Conservation (phyloP, 2,797 vertebrate species). For the Epinephelus malabaricus region DNA sequence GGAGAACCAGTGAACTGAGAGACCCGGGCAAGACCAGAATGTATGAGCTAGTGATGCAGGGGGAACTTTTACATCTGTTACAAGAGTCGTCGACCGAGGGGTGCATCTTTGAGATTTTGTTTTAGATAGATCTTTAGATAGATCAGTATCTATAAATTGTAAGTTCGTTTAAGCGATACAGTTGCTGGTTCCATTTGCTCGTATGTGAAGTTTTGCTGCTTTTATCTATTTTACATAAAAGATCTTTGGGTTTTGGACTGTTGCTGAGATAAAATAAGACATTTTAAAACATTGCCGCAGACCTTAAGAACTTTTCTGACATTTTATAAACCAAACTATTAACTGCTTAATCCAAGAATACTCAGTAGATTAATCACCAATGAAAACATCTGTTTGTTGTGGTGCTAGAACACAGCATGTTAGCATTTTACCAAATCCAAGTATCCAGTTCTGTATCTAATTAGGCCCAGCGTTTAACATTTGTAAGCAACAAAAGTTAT, state of each 20-base stretch:
- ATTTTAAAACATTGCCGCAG: not conserved
- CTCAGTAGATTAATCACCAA: not conserved
- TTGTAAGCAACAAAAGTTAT: not conserved
- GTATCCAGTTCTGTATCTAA: not conserved
- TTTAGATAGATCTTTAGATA: no score
- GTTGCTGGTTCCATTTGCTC: not conserved
- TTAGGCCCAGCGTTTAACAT: not conserved
- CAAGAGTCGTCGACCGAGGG: no score
- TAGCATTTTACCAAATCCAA: not conserved
- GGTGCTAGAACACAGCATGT: not conserved
- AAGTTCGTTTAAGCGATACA: not conserved
- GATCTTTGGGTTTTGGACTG: not conserved
- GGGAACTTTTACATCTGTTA: no score
- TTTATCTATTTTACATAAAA: not conserved
- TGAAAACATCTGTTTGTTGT: not conserved
- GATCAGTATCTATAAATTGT: no score
- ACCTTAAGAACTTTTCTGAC: not conserved
- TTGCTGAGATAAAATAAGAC: not conserved
- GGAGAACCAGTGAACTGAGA: no score
- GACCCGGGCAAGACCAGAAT: no score
- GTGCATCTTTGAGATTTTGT: no score
- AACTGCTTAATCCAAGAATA: not conserved
- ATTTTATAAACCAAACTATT: not conserved
- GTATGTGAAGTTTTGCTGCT: not conserved
- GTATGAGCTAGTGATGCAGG: no score